phyloP scores from a whole-genome alignment of 1,140 invertebrate species.

The Ceratina calcarata region DNA sequence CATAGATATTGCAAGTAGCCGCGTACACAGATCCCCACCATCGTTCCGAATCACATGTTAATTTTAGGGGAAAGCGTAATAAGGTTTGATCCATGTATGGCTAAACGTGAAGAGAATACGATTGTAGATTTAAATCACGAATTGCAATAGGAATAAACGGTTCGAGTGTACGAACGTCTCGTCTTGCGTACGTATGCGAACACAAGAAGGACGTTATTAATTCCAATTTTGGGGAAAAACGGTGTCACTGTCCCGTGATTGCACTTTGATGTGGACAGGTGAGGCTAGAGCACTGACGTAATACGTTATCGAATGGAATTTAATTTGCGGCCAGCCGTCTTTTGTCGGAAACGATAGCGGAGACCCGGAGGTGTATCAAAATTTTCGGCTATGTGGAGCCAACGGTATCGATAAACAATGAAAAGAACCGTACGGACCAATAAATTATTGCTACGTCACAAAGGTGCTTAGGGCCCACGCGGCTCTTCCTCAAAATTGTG shows the following conservation, averaged over 20 bases:
- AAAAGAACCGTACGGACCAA: conserved; percentile 77
- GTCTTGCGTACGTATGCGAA: background rate
- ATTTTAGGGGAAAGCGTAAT: conserved; percentile 79
- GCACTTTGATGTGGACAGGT: conserved; percentile 17
- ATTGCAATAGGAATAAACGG: background rate
- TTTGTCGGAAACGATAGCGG: background rate
- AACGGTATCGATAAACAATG: conserved; percentile 71
- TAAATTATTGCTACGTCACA: conserved; percentile 72
- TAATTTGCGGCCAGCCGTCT: background rate
- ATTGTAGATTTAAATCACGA: too few relatives aligned
- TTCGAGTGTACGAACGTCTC: too few relatives aligned
- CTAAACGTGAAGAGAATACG: background rate
- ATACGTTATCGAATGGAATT: background rate
- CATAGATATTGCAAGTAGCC: background rate
- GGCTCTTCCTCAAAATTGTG: conserved; percentile 81
- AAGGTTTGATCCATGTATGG: conserved; percentile 53
- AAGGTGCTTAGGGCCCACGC: conserved; percentile 78
- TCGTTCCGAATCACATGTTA: conserved; percentile 27
- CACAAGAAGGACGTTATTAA: conserved; percentile 46
- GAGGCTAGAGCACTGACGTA: background rate
- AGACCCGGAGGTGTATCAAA: conserved; percentile 66
- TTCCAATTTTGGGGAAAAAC: conserved; percentile 79
- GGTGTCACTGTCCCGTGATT: conserved; percentile 75
- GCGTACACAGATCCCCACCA: background rate
- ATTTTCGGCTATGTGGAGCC: conserved; percentile 62